Evolutionary conservation across 2,888 invertebrate genomes (phyloP), one percentile per base, ranked within the genome.

Genomic region (Adelognathus sp.): DNA sequence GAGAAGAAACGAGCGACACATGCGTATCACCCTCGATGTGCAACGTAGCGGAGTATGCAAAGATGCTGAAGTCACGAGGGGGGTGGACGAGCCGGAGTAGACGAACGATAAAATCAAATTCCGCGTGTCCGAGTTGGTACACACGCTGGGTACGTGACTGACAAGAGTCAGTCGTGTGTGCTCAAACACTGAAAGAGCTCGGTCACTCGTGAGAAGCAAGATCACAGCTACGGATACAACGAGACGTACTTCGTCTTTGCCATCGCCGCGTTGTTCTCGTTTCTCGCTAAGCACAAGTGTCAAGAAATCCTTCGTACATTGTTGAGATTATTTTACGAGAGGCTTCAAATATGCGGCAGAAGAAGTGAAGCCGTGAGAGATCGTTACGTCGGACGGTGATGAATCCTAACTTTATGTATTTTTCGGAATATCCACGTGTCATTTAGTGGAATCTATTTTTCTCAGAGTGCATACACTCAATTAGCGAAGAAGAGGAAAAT

Each of bases 191-290:
- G 46, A 31, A 70, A 41, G 50, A 69, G 56, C 50, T 61, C 33
- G 63, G 50, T 56, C 67, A 56, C 71, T 58, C n/a, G 67, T 85
- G 84, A 81, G 74, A 77, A 74, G 80, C 74, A 82, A 88, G 87
- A 88, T 88, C 88, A 89, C 87, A 86, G 80, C 82, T 85, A 85
- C 85, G 85, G 84, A 75, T 64, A 84, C 86, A 88, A 88, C 88
- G 86, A 88, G 88, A 84, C 86, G 86, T 50, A 18, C 46, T 46
- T 44, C n/a, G 63, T 64, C 31, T 46, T 66, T 9, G 14, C 14
- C 33, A 24, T 66, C 4, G 11, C 33, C 16, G 33, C 18, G 18
- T 24, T 50, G 6, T 9, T 64, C 29, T 18, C 21, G 7, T 50
- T 50, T 50, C 50, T 24, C 24, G 1, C 50, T 21, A 24, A 50